phyloP scores from a whole-genome alignment of 2,888 invertebrate genomes.

The Drosophila merina region DNA sequence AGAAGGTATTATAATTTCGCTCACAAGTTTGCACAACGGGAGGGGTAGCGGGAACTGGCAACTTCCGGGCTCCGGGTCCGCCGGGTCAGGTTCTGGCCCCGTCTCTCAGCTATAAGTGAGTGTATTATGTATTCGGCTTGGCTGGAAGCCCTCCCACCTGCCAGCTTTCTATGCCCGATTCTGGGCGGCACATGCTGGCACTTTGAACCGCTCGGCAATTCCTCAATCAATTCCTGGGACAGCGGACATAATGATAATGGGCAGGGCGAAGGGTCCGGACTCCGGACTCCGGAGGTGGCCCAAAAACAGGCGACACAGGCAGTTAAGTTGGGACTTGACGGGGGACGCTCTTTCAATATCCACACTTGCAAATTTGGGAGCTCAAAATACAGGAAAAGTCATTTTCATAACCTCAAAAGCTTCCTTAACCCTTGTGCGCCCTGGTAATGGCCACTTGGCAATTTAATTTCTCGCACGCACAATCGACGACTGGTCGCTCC shows the following conservation, averaged over 20 bases:
- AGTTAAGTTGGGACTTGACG: conserved; percentile 27
- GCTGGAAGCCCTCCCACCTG: not conserved
- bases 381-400: conserved; percentile 59
- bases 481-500: conserved; percentile 65
- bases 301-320: conserved; percentile 11
- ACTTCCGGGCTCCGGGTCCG: not conserved
- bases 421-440: conserved; percentile 62
- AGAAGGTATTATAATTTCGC: not conserved
- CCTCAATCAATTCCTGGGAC: conserved; percentile 68
- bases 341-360: conserved; percentile 63
- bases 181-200: conserved; percentile 33
- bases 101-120: not conserved
- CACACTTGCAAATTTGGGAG: conserved; percentile 39
- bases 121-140: not conserved
- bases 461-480: conserved; percentile 78
- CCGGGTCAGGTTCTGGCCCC: too few species aligned
- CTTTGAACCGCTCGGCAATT: conserved; percentile 65
- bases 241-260: conserved; percentile 50
- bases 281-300: not conserved
- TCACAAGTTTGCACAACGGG: not conserved
- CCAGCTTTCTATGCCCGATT: conserved; percentile 10
- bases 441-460: conserved; percentile 74
- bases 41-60: not conserved
- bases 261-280: not conserved
- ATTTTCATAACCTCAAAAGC: conserved; percentile 70